Conservation (phyloP, 2,888 invertebrate species). For the Polydrusus pterygomalis region DNA sequence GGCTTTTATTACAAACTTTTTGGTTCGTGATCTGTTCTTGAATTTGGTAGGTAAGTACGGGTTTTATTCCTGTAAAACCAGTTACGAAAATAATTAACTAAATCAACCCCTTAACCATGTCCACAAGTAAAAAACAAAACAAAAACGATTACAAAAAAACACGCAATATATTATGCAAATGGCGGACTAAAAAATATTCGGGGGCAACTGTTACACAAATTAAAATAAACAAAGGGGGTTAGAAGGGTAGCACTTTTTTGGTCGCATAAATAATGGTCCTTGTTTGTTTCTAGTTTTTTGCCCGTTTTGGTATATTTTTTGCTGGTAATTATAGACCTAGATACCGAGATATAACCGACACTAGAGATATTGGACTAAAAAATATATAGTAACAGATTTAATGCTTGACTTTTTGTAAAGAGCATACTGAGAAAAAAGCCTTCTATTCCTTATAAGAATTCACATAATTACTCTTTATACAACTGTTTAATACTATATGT, state of each 20-base stretch:
- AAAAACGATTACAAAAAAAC: constrained; percentile 20
- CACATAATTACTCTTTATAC: too few species aligned
- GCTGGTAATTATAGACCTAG: constrained; percentile 48
- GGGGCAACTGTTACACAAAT: constrained; percentile 44
- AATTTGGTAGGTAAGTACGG: too few species aligned
- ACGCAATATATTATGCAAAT: constrained; percentile 30
- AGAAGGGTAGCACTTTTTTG: constrained; percentile 47
- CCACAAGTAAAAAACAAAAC: constrained; percentile 17
- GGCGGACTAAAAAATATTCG: constrained; percentile 20
- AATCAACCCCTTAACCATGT: constrained; percentile 24
- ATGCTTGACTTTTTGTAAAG: too few species aligned
- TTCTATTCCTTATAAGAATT: too few species aligned
- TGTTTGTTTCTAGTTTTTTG: constrained; percentile 50
- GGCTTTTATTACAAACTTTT: too few species aligned
- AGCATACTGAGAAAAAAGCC: too few species aligned
- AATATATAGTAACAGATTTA: neutral
- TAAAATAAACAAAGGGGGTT: constrained; percentile 47
- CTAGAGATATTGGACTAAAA: constrained; percentile 7
- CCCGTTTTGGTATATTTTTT: constrained; percentile 37
- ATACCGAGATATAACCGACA: constrained; percentile 53
- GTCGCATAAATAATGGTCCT: constrained; percentile 51
- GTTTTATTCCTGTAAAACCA: neutral
- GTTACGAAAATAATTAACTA: constrained; percentile 33
- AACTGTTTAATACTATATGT: too few species aligned
- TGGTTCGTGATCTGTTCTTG: too few species aligned